These are phyloP conservation scores for Toxotes jaculatrix DNA, from an alignment of 2,113 vertebrate genomes.

Conservation along the genomic window DNA sequence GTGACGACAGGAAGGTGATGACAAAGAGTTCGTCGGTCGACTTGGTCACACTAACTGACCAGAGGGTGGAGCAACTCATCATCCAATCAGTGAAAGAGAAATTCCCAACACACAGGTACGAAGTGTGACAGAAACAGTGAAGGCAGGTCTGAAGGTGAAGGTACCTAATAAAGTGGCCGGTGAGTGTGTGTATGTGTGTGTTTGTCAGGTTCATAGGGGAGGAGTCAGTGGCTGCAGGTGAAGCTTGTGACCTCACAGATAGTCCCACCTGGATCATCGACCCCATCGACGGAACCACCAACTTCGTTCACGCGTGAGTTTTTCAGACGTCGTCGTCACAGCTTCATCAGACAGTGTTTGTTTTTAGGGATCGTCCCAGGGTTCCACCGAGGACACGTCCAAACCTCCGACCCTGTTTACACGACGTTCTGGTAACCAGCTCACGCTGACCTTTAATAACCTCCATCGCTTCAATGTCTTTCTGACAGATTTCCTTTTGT, in stretches of 20 bases:
- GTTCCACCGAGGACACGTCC: no score
- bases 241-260: slow-evolving; percentile 87
- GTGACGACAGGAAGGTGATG: slow-evolving; percentile 87
- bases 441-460: not conserved
- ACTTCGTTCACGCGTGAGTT: slow-evolving; percentile 94
- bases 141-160: no score
- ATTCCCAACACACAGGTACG: slow-evolving; percentile 93
- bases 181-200: slow-evolving; percentile 21
- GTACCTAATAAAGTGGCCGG: no score
- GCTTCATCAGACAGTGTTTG: no score
- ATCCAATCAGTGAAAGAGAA: slow-evolving; percentile 91
- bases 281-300: slow-evolving; percentile 97
- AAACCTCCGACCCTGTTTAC: no score
- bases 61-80: slow-evolving; percentile 95
- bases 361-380: no score
- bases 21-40: slow-evolving; percentile 94
- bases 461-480: not conserved
- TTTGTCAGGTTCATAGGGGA: slow-evolving; percentile 93
- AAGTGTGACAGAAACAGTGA: not conserved
- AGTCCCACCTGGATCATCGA: slow-evolving; percentile 97
- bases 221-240: slow-evolving; percentile 96
- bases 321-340: no score
- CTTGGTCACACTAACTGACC: slow-evolving; percentile 95
- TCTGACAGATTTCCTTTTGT: slow-evolving; percentile 91
- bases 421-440: no score